phyloP scores from a whole-genome alignment of 2,888 invertebrate species.

The Lottia scabra region DNA sequence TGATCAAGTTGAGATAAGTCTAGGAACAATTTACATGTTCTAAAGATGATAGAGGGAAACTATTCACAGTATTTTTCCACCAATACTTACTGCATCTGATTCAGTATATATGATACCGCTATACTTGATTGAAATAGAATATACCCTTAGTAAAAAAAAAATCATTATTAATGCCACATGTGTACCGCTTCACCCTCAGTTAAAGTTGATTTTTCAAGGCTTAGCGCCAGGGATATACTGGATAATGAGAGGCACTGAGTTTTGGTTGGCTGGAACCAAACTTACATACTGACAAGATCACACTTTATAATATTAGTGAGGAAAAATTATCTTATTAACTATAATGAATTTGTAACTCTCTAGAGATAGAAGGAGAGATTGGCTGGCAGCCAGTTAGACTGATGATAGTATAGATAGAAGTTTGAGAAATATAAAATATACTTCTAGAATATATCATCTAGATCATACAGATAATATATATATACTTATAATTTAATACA shows the following conservation, averaged over 20 bases:
- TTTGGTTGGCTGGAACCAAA: neutral
- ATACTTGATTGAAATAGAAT: neutral
- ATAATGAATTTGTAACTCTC: slow-evolving; percentile 4
- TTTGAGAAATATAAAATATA: no score
- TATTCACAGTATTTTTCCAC: neutral
- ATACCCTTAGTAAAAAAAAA: neutral
- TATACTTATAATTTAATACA: no score
- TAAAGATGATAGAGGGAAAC: neutral
- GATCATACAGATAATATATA: no score
- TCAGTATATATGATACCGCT: neutral
- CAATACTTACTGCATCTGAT: neutral
- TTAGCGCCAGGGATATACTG: neutral
- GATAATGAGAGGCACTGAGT: neutral
- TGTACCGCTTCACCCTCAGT: slow-evolving; percentile 1
- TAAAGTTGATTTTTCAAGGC: neutral
- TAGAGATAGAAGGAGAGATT: neutral
- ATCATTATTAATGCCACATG: slow-evolving; percentile 2
- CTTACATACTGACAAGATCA: slow-evolving; percentile 1
- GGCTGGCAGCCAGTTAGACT: neutral
- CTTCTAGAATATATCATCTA: no score
- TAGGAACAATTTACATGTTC: neutral
- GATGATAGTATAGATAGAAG: no score
- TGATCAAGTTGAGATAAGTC: neutral
- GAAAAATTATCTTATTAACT: slow-evolving; percentile 6
- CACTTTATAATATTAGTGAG: slow-evolving; percentile 3